Evolutionary conservation across 2,113 vertebrate genomes (phyloP), one percentile per base, ranked within the genome.

Genomic region (Lagenorhynchus albirostris): DNA sequence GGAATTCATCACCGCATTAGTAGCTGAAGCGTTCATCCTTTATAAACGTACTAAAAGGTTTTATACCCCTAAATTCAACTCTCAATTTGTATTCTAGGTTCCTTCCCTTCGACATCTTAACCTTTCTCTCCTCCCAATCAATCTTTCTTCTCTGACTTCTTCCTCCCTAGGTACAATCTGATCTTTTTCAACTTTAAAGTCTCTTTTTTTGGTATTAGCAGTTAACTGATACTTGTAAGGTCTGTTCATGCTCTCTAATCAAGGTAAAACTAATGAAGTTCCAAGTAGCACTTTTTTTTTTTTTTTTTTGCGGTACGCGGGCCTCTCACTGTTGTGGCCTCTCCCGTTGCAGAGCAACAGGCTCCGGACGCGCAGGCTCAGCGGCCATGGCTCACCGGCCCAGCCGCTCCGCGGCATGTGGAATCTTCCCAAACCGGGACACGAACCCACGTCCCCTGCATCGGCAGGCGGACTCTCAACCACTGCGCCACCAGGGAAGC

Each of bases 221-320:
- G 83, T 88, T 80, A 93, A 89, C 4, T 62, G 33, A 80, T 80
- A 68, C 12, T 26, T 92, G 6, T 60, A 85, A 89, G 47, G 41
- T 76, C n/a, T 91, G 20, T 17, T 31, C 33, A 93, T 36, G 82
- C 12, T 93, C 12, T 93, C 33, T 95, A 38, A 17, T 87, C 36
- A 89, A 86, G 62, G 36, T 53, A 96, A 97, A 88, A 77, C 25
- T 20, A 9, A 94, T 68, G 67, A 97, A 88, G 29, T 83, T 95
- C 92, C 71, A 98, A 97, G 94, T 63, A 97, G 93, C 25, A 95
- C 58, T 94, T 55, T 93, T 96, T 47, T 44, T 44, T 44, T 44
- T 44, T 44, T 44, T 41, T 41, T 41, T 41, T 41, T 41, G 41
- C 44, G 44, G 44, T 44, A 8, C 7, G 44, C 44, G 44, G 44